Evolutionary conservation across 2,888 invertebrate species (phyloP).

Genomic region (Cantharis lateralis): DNA sequence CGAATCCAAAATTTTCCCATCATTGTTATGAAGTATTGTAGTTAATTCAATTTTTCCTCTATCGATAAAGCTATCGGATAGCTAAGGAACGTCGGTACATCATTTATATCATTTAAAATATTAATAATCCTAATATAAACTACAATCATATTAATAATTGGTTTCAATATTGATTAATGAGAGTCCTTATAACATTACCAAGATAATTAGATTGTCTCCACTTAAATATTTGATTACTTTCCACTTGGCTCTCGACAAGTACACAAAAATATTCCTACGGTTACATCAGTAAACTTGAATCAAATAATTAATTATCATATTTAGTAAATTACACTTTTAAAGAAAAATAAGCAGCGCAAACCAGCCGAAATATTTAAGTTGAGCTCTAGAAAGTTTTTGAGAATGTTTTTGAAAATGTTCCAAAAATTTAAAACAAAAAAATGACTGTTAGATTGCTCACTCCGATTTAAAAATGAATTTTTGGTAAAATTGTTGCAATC

Average conservation of each 20-base stretch:
- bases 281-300: neutral
- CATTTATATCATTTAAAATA: neutral
- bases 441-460: too few species aligned
- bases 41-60: too few species aligned
- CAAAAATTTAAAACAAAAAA: too few species aligned
- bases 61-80: neutral
- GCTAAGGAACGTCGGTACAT: neutral
- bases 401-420: too few species aligned
- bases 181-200: neutral
- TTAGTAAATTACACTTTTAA: neutral
- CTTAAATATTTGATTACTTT: neutral
- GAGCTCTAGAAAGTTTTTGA: too few species aligned
- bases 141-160: neutral
- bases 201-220: neutral
- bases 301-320: neutral
- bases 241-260: neutral
- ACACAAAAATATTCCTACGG: neutral
- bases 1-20: too few species aligned
- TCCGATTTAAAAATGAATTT: too few species aligned
- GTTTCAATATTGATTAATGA: neutral
- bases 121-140: neutral
- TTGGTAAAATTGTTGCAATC: neutral
- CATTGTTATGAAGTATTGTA: too few species aligned
- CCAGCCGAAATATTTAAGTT: too few species aligned
- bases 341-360: neutral